These are phyloP conservation scores for Temnothorax longispinosus DNA, from an alignment of 1,140 invertebrate species.

Conservation along the genomic window DNA sequence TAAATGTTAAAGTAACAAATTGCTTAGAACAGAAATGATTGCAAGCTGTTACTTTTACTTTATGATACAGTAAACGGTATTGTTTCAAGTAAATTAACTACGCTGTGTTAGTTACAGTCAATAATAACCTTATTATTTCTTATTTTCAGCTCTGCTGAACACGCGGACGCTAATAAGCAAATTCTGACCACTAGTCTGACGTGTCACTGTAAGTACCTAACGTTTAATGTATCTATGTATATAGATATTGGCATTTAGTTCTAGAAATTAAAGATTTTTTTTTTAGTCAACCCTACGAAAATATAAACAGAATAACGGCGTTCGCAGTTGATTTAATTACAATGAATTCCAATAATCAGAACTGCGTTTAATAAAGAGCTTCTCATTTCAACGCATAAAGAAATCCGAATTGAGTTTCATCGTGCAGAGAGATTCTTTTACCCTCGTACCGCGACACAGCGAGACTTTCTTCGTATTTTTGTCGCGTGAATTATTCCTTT, in stretches of 20 bases:
- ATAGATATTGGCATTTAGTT: background rate
- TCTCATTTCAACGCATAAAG: background rate
- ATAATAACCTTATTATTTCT: constrained; percentile 13
- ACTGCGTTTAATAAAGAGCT: background rate
- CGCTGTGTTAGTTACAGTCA: background rate
- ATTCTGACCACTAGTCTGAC: constrained; percentile 80
- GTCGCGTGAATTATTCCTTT: constrained; percentile 49
- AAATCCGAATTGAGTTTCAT: constrained; percentile 18
- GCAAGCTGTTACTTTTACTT: background rate
- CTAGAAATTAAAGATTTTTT: background rate
- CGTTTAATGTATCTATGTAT: background rate
- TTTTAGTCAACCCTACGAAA: background rate
- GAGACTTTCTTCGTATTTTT: constrained; percentile 48
- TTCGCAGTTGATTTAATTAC: background rate
- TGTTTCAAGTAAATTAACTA: background rate
- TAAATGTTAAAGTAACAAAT: background rate
- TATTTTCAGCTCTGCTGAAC: constrained; percentile 74
- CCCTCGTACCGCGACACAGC: constrained; percentile 4
- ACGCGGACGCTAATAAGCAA: constrained; percentile 74
- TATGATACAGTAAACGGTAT: background rate
- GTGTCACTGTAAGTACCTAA: constrained; percentile 78
- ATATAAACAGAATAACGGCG: background rate
- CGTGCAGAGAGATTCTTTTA: constrained; percentile 36
- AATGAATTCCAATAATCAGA: background rate
- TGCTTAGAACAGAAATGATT: background rate